Evolutionary conservation across 2,113 vertebrate genomes (phyloP).

Genomic region (Trogon melanurus): DNA sequence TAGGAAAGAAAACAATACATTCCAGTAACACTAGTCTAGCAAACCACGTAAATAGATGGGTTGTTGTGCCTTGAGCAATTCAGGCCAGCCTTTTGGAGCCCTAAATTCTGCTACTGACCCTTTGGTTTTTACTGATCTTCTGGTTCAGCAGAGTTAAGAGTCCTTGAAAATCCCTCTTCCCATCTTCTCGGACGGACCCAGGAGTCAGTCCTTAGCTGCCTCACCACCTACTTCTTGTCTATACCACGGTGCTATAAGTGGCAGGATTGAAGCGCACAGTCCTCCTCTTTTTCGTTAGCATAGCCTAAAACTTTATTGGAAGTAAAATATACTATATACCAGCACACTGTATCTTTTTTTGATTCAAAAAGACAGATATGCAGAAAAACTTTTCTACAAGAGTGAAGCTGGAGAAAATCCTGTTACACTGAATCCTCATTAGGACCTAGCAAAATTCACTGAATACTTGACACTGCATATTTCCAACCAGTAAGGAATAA

Average conservation of each 20-base stretch:
- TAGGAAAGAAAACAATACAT: background rate
- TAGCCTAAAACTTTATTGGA: conserved; percentile 20
- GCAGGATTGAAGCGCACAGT: background rate
- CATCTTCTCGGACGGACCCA: background rate
- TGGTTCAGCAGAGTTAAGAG: background rate
- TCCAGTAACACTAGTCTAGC: background rate
- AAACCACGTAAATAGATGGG: background rate
- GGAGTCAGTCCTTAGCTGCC: background rate
- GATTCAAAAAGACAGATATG: conserved; percentile 41
- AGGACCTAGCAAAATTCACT: conserved; percentile 62
- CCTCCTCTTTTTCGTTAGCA: background rate
- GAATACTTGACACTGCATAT: conserved; percentile 65
- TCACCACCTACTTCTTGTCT: background rate
- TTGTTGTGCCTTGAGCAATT: background rate
- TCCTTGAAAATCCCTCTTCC: background rate
- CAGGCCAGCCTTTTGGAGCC: background rate
- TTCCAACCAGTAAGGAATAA: conserved; percentile 61
- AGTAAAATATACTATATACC: background rate
- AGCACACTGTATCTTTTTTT: conserved; percentile 17
- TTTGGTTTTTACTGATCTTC: background rate
- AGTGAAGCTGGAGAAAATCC: conserved; percentile 49
- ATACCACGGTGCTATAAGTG: background rate
- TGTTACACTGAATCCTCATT: conserved; percentile 62
- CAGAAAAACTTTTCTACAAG: conserved; percentile 57
- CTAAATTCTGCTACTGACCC: background rate